phyloP scores from a whole-genome alignment of 1,140 invertebrate genomes.

The Trichonephila clavipes region DNA sequence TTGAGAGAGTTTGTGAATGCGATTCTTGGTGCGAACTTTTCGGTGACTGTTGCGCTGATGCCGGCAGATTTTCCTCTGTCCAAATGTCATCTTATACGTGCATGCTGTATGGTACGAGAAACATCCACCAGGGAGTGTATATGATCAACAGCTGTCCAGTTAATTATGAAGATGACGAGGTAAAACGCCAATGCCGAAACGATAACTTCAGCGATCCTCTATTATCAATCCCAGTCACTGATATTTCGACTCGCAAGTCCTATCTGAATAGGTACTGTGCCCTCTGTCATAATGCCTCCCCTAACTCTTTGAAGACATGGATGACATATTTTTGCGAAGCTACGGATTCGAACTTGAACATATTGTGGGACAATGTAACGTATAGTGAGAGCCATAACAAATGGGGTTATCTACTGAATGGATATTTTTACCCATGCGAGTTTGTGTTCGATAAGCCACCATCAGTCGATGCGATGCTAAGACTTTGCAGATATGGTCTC shows the following conservation, averaged over 20 bases:
- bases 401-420: background rate
- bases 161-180: background rate
- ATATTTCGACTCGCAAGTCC: constrained; percentile 80
- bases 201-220: constrained; percentile 79
- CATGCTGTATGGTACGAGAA: background rate
- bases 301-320: background rate
- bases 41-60: constrained; percentile 58
- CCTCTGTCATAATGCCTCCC: constrained; percentile 81
- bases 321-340: background rate
- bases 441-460: background rate
- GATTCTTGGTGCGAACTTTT: background rate
- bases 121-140: constrained; percentile 15
- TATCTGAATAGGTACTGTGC: constrained; percentile 84
- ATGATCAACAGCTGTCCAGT: background rate
- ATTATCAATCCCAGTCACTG: constrained; percentile 81
- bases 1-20: constrained; percentile 46
- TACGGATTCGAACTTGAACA: background rate
- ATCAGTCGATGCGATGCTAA: background rate
- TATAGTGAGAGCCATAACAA: background rate
- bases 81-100: background rate
- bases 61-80: background rate
- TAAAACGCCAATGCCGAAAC: constrained; percentile 5
- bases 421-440: constrained; percentile 3
- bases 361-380: background rate
- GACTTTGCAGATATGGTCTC: constrained; percentile 20